phyloP scores from a whole-genome alignment of 1,140 invertebrate genomes.

The Drosophila orena region DNA sequence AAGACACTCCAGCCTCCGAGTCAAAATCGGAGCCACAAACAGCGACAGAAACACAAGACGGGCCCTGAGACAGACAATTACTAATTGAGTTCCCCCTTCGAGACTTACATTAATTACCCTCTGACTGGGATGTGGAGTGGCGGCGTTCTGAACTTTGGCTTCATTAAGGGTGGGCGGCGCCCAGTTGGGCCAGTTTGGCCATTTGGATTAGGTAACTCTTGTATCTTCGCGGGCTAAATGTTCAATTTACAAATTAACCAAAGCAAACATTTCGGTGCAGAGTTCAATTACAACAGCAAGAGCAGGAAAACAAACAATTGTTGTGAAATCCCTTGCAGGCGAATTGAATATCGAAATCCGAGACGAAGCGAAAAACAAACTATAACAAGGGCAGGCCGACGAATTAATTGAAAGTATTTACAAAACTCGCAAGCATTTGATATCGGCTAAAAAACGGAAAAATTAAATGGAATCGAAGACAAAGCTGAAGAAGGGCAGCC shows the following conservation, averaged over 20 bases:
- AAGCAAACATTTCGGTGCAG: slow-evolving; percentile 54
- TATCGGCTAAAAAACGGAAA: slow-evolving; percentile 35
- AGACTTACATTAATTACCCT: slow-evolving; percentile 45
- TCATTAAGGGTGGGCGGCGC: slow-evolving; percentile 62
- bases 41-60: slow-evolving; percentile 34
- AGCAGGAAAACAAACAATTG: slow-evolving; percentile 38
- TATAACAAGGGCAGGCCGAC: slow-evolving; percentile 61
- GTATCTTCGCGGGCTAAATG: slow-evolving; percentile 44
- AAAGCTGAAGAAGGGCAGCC: no score
- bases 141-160: slow-evolving; percentile 31
- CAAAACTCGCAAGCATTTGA: slow-evolving; percentile 45
- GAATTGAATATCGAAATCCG: slow-evolving; percentile 31
- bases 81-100: slow-evolving; percentile 43
- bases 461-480: slow-evolving; percentile 18
- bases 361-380: slow-evolving; percentile 46
- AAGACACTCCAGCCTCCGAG: slow-evolving; percentile 30
- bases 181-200: slow-evolving; percentile 15
- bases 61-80: slow-evolving; percentile 47
- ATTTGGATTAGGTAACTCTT: slow-evolving; percentile 52
- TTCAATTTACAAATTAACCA: slow-evolving; percentile 60
- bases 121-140: slow-evolving; percentile 12
- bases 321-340: slow-evolving; percentile 59
- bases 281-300: slow-evolving; percentile 66
- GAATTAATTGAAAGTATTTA: slow-evolving; percentile 68
- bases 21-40: slow-evolving; percentile 15